A percentile compares a stretch with the other conserved stretches of the same genome.
Conservation (phyloP, 2,888 invertebrate species). For the Aradus depressus region DNA sequence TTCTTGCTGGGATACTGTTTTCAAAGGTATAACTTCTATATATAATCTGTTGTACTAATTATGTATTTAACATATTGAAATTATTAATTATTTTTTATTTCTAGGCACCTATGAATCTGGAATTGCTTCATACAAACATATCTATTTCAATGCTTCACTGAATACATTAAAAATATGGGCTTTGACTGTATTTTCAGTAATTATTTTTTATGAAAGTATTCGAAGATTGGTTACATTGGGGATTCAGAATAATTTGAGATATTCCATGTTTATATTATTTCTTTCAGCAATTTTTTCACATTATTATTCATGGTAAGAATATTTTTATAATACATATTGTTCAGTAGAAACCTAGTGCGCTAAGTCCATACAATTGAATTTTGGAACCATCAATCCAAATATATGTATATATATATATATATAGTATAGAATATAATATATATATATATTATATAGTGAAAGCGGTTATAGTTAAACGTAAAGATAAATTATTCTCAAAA, state of each 20-base stretch:
- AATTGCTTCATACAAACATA: slow-evolving; percentile 56
- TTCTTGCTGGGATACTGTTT: slow-evolving; percentile 66
- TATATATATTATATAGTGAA: no score
- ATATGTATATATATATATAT: no score
- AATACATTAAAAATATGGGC: slow-evolving; percentile 57
- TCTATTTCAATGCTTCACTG: slow-evolving; percentile 56
- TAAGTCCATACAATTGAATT: no score
- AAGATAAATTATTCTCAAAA: no score
- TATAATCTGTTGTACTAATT: not conserved
- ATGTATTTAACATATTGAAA: not conserved
- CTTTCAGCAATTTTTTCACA: slow-evolving; percentile 51
- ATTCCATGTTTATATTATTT: slow-evolving; percentile 52
- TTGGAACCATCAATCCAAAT: no score
- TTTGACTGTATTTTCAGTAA: slow-evolving; percentile 45
- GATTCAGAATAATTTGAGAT: slow-evolving; percentile 43
- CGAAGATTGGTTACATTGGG: slow-evolving; percentile 45
- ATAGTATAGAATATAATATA: no score
- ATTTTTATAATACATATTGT: no score
- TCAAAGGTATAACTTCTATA: slow-evolving; percentile 46
- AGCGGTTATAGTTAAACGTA: no score
- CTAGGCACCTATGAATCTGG: slow-evolving; percentile 55
- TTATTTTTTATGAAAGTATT: slow-evolving; percentile 50
- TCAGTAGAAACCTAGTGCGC: no score
- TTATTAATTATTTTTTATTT: slow-evolving; percentile 22
- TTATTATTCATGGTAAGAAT: slow-evolving; percentile 48